Base-by-base conservation (phyloP, 2,888 invertebrate species). In the Eristalis pertinax region DNA sequence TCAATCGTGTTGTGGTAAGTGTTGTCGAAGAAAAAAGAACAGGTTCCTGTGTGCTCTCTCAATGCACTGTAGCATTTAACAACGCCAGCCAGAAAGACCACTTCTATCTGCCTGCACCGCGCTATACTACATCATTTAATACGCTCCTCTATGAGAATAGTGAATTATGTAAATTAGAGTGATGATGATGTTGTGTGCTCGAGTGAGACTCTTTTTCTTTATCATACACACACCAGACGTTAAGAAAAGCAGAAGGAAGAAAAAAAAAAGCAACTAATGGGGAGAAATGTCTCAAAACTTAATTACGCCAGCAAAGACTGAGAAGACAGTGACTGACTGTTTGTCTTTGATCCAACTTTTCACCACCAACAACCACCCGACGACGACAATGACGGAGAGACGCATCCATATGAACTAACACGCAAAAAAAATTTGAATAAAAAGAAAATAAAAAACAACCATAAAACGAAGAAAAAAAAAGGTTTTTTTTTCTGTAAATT, bases 121-220 rank as follows among this genome's bases (percentile, higher is more conserved):
- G 75, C 76, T 75, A 32, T 75, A 26, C 26, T 26, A 79, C 64
- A 76, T 84, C 75, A 80, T 75, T 84, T 73, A 74, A 13, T 50
- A 86, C 74, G 74, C 32, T 32, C 10, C 32, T 32, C 50, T 50
- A 77, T 82, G 83, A 78, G 77, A 78, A 79, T 32, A 41, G 79
- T 76, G 72, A 84, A 83, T 87, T 87, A 87, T 87, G 87, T 87
- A 84, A 87, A 87, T 84, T 78, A 69, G 75, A 76, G 50, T 62
- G 41, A 83, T n/a, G 50, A 79, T 69, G 60, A 70, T 75, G 86
- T 58, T 73, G 67, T 77, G 32, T 32, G 73, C 68, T 19, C 58
- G 65, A 58, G 50, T 19, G 50, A 50, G 19, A 50, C 56, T 69
- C 64, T 75, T 60, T 75, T 81, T 64, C 68, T 65, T 64, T 62